Percentiles rank a stretch among this genome's conserved stretches.
Conservation (phyloP, 2,797 vertebrate species). For the Diceros bicornis region DNA sequence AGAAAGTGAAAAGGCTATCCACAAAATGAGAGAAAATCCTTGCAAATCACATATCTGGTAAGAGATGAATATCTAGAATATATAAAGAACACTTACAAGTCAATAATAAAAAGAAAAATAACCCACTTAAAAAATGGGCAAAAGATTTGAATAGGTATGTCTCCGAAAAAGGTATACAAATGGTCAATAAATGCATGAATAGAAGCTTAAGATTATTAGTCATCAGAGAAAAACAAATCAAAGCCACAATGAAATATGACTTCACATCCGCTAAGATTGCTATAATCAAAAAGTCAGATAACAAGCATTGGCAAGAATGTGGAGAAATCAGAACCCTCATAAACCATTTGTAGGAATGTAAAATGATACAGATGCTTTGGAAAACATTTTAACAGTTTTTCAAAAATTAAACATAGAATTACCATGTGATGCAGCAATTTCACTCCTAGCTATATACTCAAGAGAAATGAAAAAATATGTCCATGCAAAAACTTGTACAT, state of each 20-base stretch:
- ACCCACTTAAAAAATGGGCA: too few relatives aligned
- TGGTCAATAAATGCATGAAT: too few relatives aligned
- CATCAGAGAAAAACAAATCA: too few relatives aligned
- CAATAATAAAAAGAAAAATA: too few relatives aligned
- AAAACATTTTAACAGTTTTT: background rate
- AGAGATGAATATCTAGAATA: too few relatives aligned
- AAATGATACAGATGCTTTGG: background rate
- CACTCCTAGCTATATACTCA: background rate
- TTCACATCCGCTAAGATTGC: background rate
- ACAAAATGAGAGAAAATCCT: too few relatives aligned
- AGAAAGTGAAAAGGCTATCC: too few relatives aligned
- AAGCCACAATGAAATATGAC: background rate
- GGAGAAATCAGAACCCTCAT: background rate
- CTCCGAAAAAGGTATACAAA: too few relatives aligned
- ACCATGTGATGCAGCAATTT: background rate
- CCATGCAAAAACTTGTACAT: background rate
- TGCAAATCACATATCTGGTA: too few relatives aligned
- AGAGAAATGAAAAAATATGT: background rate
- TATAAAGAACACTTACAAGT: too few relatives aligned
- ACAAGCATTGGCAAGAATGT: background rate
- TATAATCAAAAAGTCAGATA: background rate
- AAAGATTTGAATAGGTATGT: too few relatives aligned
- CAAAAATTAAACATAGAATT: background rate
- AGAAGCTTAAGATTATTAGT: too few relatives aligned
- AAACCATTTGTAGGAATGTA: background rate